phyloP scores from a whole-genome alignment of 2,888 invertebrate species.

The Suillia variegata region DNA sequence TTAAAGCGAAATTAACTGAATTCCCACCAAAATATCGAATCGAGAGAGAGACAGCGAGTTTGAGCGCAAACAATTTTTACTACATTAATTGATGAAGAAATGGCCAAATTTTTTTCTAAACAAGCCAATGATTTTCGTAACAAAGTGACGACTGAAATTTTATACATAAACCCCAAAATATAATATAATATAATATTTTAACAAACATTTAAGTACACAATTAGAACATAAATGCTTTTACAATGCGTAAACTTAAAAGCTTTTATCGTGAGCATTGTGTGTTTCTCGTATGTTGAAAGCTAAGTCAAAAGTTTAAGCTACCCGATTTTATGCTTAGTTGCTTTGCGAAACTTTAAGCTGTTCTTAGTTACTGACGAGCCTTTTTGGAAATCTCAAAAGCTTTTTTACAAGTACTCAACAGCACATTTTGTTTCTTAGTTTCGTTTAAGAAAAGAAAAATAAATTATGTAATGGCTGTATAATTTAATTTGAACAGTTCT shows the following conservation, averaged over 20 bases:
- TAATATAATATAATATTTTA: neutral
- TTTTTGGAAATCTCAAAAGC: slow-evolving; percentile 2
- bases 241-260: neutral
- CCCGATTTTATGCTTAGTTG: neutral
- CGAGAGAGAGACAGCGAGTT: neutral
- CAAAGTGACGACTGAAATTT: slow-evolving; percentile 32
- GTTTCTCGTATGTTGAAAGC: too few species aligned
- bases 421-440: neutral
- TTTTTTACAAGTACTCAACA: slow-evolving; percentile 9
- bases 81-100: slow-evolving; percentile 14
- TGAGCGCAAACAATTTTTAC: neutral
- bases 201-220: neutral
- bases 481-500: too few species aligned
- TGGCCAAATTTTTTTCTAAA: slow-evolving; percentile 34
- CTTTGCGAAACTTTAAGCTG: neutral
- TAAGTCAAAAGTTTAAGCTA: too few species aligned
- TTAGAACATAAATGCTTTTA: neutral
- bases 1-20: slow-evolving; percentile 11
- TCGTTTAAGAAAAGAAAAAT: too few species aligned
- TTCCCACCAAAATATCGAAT: slow-evolving; percentile 35
- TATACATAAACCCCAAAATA: neutral
- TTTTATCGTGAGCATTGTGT: neutral
- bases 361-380: neutral
- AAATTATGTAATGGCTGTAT: neutral
- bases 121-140: slow-evolving; percentile 25